phyloP scores from a whole-genome alignment of 1,140 invertebrate species.

The Heliothis virescens region DNA sequence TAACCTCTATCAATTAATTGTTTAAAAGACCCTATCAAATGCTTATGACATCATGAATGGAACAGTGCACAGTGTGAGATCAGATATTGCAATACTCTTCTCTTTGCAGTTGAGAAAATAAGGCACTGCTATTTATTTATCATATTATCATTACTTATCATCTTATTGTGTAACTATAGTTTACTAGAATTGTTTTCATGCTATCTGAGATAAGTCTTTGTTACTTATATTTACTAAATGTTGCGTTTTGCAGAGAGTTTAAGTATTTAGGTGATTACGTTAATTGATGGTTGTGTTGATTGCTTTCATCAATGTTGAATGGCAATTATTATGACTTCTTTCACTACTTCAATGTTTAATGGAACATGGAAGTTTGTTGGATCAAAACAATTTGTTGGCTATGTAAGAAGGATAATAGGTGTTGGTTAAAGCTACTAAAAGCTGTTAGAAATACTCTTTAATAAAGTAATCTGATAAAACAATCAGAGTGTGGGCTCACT shows the following conservation, averaged over 20 bases:
- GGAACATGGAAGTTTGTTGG: background rate
- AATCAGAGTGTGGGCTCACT: too few species aligned
- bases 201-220: constrained; percentile 25
- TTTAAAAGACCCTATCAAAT: background rate
- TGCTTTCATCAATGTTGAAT: constrained; percentile 17
- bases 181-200: constrained; percentile 27
- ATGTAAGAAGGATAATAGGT: too few species aligned
- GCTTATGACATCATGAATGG: constrained; percentile 25
- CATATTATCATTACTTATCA: constrained; percentile 12
- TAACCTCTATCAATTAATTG: too few species aligned
- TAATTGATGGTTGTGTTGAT: background rate
- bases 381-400: too few species aligned
- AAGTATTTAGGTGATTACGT: constrained; percentile 8
- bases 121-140: constrained; percentile 5
- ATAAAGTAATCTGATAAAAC: too few species aligned
- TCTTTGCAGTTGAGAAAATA: constrained; percentile 17
- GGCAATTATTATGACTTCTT: background rate
- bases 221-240: background rate
- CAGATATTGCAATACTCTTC: constrained; percentile 20
- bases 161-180: constrained; percentile 28
- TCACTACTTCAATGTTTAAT: background rate
- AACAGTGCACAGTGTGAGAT: constrained; percentile 34
- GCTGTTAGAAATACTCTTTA: too few species aligned
- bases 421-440: too few species aligned
- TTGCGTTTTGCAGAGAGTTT: background rate